phyloP scores from a whole-genome alignment of 1,140 invertebrate species.

The Laodelphax striatellus region DNA sequence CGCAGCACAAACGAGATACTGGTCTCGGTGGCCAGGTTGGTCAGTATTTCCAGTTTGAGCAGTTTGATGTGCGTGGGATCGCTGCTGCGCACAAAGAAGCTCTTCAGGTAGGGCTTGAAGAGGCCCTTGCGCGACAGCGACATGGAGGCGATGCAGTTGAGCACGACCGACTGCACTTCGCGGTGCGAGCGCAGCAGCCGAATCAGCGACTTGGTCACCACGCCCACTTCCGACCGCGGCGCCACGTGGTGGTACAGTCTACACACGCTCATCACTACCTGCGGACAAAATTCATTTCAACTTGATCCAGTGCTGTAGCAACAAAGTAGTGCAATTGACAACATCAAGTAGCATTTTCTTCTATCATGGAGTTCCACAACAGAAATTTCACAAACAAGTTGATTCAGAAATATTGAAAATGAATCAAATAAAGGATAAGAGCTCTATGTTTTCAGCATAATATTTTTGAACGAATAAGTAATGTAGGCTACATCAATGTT shows the following conservation, averaged over 20 bases:
- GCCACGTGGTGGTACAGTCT: conserved; percentile 94
- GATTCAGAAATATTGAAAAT: too few relatives aligned
- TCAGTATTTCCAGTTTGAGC: conserved; percentile 95
- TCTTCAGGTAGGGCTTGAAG: conserved; percentile 97
- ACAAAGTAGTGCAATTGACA: too few relatives aligned
- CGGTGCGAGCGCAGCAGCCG: conserved; percentile 81
- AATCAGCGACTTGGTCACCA: conserved; percentile 87
- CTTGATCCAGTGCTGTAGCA: too few relatives aligned
- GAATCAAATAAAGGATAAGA: too few relatives aligned
- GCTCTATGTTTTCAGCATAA: too few relatives aligned
- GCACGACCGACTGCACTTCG: conserved; percentile 93
- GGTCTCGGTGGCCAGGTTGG: conserved; percentile 87
- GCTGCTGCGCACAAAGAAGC: conserved; percentile 92
- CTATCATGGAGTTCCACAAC: too few relatives aligned
- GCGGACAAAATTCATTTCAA: background rate
- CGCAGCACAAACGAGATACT: conserved; percentile 91
- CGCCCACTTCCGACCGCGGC: conserved; percentile 70
- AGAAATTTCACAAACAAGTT: too few relatives aligned
- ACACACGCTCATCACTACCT: conserved; percentile 91
- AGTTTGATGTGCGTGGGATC: conserved; percentile 96
- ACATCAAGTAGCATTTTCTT: too few relatives aligned
- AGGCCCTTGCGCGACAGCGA: conserved; percentile 73
- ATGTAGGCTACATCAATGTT: too few relatives aligned
- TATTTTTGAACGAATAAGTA: too few relatives aligned
- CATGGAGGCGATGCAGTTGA: conserved; percentile 93